Evolutionary conservation across 2,888 invertebrate genomes (phyloP).

Genomic region (Psylliodes chrysocephalus): DNA sequence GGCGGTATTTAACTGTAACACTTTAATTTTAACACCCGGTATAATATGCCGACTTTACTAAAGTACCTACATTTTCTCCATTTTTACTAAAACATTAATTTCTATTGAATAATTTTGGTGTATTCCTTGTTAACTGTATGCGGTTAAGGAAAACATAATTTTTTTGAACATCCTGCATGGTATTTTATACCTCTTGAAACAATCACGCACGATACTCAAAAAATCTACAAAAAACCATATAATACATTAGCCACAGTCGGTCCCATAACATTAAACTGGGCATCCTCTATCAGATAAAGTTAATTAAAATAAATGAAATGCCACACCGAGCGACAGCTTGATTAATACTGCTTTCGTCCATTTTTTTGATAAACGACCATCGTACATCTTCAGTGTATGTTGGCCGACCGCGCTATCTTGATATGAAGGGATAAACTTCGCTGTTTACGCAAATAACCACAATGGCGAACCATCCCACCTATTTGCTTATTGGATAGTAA

Average conservation of each 20-base stretch:
- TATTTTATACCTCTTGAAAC: too few relatives aligned
- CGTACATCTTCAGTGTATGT: conserved; percentile 4
- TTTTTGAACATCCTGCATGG: too few relatives aligned
- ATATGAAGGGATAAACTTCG: conserved; percentile 4
- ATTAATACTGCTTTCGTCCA: conserved; percentile 19
- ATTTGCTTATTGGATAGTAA: too few relatives aligned
- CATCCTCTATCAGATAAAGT: conserved; percentile 16
- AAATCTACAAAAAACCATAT: not conserved
- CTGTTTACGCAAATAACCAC: not conserved
- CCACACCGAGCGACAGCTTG: conserved; percentile 12
- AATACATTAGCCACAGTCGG: not conserved
- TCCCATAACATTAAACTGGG: not conserved
- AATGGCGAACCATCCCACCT: not conserved
- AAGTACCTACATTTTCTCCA: too few relatives aligned
- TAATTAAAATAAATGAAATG: conserved; percentile 24
- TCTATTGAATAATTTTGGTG: too few relatives aligned
- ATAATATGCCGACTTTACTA: too few relatives aligned
- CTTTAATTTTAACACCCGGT: too few relatives aligned
- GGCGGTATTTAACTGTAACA: too few relatives aligned
- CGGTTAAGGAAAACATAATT: too few relatives aligned
- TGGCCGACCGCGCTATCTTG: not conserved
- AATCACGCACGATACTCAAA: not conserved
- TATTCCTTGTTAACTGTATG: too few relatives aligned
- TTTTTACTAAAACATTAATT: too few relatives aligned
- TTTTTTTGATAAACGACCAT: conserved; percentile 20